A percentile compares a stretch with the other conserved stretches of the same genome.
These are phyloP conservation scores for Avahi laniger DNA, from an alignment of 2,797 vertebrate species.

Conservation along the genomic window DNA sequence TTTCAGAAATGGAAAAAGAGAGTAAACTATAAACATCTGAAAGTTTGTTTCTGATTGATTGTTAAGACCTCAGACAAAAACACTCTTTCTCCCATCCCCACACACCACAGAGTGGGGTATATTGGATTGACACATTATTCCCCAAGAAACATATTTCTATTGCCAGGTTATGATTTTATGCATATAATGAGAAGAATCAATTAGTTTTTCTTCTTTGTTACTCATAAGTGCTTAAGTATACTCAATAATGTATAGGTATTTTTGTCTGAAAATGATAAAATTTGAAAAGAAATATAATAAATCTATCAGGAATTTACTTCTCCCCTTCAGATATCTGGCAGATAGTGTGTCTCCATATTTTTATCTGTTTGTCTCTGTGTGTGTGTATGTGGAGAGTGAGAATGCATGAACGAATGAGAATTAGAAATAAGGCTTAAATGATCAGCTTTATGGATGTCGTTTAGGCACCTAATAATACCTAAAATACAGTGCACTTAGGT, in stretches of 20 bases:
- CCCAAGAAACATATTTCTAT: neutral
- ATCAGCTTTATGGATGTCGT: neutral
- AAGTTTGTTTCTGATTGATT: neutral
- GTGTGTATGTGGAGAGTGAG: neutral
- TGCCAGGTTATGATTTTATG: neutral
- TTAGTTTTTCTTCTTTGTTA: neutral
- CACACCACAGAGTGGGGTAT: neutral
- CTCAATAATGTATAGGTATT: neutral
- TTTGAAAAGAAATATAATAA: neutral
- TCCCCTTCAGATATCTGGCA: neutral
- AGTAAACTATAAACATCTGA: neutral
- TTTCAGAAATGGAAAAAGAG: neutral
- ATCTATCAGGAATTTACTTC: neutral
- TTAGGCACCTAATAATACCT: neutral
- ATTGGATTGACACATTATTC: neutral
- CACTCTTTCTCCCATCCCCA: accelerated
- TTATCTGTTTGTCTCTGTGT: neutral
- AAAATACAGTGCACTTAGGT: neutral
- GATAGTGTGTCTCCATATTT: neutral
- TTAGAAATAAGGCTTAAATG: neutral
- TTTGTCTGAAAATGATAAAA: neutral
- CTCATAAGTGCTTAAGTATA: neutral
- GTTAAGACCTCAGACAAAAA: neutral
- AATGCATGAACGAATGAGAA: neutral
- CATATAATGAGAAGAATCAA: neutral